Base-by-base conservation (phyloP, 2,888 invertebrate species). In the Pseudolycoriella hygida region DNA sequence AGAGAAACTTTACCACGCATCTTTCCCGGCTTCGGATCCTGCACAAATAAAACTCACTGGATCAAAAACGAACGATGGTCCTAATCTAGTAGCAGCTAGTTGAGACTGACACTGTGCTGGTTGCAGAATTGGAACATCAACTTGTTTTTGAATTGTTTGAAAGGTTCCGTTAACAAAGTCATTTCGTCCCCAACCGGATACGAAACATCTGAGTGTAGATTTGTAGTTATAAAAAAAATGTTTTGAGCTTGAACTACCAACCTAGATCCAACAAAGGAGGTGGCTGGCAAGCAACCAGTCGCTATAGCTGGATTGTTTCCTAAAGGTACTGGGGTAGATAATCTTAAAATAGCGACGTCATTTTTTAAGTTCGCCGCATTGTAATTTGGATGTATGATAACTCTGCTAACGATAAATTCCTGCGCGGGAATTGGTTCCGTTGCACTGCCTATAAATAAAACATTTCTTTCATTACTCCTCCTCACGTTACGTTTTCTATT, bases 141-240 rank as follows among this genome's bases (percentile, higher is more conserved):
- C 83, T 60, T 85, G 75, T 56, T 80, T 82, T 57, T 81, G 63
- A 31, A 80, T 77, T 50, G 73, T 71, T 58, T 82, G 78, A 55
- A 73, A 76, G 49, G 62, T 67, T 1, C 69, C 71, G 60, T 60
- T 14, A 55, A 65, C 68, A 50, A 83, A 92, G 51, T 79, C 76
- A 51, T 84, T 71, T 58, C 86, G 83, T 12, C 92, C 92, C 88
- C 90, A 92, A 11, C 92, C 92, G n/a, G 81, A 68, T 0, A 83
- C 80, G 66, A 70, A 71, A 55, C 63, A 56, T 53, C 59, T 17
- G 3, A 4, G 5, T 4, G 4, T 25, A 25, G 25, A 25, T 25
- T 25, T 25, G n/a, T 25, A 25, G 8, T 25, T 25, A 39, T 15
- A 6, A 37, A 37, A 37, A 11, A 37, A 5, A 37, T 10, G 14